Evolutionary conservation across 2,797 vertebrate species (phyloP), one percentile per base, ranked within the genome.

Genomic region (Mormyrops attenuatus): DNA sequence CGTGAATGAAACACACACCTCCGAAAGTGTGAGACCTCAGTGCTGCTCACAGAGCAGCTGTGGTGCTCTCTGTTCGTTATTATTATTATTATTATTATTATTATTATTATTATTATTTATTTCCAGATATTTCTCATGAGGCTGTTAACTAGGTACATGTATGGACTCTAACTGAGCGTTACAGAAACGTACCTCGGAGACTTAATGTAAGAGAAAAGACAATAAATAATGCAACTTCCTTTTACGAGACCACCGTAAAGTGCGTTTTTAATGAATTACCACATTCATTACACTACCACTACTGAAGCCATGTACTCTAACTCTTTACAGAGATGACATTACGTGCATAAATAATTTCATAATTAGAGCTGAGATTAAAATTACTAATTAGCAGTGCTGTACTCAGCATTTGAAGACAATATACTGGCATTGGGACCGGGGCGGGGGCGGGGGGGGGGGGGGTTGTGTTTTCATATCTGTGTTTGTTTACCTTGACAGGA

Each of bases 301-400:
- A 88, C 88, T 92, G 91, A 89, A 92, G 89, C 90, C 91, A 91
- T 52, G 50, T 86, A 53, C 22, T 49, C 91, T 92, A 91, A 91
- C 91, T 92, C 90, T 66, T 85, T 92, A 92, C 91, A 91, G 91
- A 92, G 90, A 91, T 92, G 91, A 93, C 88, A 89, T 91, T 89
- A 89, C 89, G 91, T 92, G 89, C 91, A 93, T 94, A 92, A 94
- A 94, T 94, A 91, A 94, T 91, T 88, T 91, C 85, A 91, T 93
- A 93, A 95, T 93, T 93, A 94, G 92, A 89, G 90, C 85, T 90
- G 85, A 88, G 89, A 89, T 89, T 91, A 93, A 84, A 92, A 94
- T 95, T 92, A 94, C 91, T 91, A 92, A 90, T 93, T 92, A 93
- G 91, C 89, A 90, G 90, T 26, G 88, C 89, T 92, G 88, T 3